phyloP scores from a whole-genome alignment of 2,888 invertebrate genomes.

The Lypha dubia region DNA sequence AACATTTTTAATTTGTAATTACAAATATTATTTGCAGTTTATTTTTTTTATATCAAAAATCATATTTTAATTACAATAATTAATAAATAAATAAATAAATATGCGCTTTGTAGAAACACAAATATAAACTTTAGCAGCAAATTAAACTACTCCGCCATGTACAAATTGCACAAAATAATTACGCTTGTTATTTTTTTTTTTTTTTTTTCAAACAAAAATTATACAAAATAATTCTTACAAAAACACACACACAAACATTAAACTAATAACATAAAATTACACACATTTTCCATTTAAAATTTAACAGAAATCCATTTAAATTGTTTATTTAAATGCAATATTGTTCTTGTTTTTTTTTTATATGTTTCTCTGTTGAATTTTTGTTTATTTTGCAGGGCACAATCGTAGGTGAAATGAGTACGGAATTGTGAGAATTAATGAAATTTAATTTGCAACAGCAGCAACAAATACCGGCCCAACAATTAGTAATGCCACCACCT shows the following conservation, averaged over 20 bases:
- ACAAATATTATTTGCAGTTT: background rate
- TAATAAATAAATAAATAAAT: too few species aligned
- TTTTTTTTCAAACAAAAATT: conserved; percentile 6
- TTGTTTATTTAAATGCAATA: conserved; percentile 40
- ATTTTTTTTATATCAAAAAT: conserved; percentile 46
- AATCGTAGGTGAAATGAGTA: conserved; percentile 87
- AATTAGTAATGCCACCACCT: conserved; percentile 66
- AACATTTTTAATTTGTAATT: background rate
- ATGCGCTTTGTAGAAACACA: conserved; percentile 69
- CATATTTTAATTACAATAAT: conserved; percentile 74
- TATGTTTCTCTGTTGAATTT: background rate
- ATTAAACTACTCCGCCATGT: background rate
- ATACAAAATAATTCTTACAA: conserved; percentile 38
- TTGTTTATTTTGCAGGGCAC: conserved; percentile 80
- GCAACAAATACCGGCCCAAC: conserved; percentile 67
- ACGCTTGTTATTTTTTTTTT: too few species aligned
- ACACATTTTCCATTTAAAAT: conserved; percentile 22
- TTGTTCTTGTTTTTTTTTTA: background rate
- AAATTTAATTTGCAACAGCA: conserved; percentile 78
- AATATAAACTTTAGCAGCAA: background rate
- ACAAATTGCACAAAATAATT: conserved; percentile 19
- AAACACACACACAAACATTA: conserved; percentile 48
- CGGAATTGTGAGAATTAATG: conserved; percentile 85
- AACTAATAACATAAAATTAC: conserved; percentile 49
- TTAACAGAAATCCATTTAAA: conserved; percentile 35